Evolutionary conservation across 2,888 invertebrate species (phyloP), one percentile per base, ranked within the genome.

Genomic region (Aelia acuminata): DNA sequence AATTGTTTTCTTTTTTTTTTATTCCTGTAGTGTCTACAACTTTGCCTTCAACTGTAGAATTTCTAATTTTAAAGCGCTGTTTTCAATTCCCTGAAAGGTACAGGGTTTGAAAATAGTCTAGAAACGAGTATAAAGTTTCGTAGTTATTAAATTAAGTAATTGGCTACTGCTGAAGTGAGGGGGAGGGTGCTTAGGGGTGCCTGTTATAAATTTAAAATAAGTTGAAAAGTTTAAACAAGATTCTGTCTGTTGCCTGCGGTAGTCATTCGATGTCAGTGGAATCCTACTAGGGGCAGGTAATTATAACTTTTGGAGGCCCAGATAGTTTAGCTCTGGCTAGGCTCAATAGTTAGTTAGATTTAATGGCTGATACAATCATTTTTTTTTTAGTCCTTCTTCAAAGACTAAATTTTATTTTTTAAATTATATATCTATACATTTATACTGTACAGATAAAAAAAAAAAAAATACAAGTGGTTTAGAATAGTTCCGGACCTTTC

Each of bases 191-290:
- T 4, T 26, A 13, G 13, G 26, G 13, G 13, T 7, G 57, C 13
- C 26, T 26, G 31, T 35, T 70, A 70, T 70, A 70, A 35, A 70
- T 70, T 70, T 31, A 35, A 70, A 70, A 35, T 70, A 70, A 31
- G 63, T 70, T 70, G 31, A 70, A 70, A 70, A 31, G 31, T 70
- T 57, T 70, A 70, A 70, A 70, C 35, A 70, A 35, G 63, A 35
- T 31, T 31, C 63, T 35, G 35, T n/a, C n/a, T n/a, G n/a, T n/a
- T n/a, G n/a, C n/a, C n/a, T n/a, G 31, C 35, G 18, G 63, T 18
- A 20, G 35, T 31, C 5, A 70, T 35, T 35, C 15, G 31, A 18
- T 35, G 18, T 70, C 31, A 35, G 63, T 35, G 35, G 35, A 26
- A 35, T 35, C 18, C 31, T 70, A 35, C 63, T 20, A 57, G 57